Base-by-base conservation (phyloP, 2,113 vertebrate genomes). In the Periophthalmus modestus region DNA sequence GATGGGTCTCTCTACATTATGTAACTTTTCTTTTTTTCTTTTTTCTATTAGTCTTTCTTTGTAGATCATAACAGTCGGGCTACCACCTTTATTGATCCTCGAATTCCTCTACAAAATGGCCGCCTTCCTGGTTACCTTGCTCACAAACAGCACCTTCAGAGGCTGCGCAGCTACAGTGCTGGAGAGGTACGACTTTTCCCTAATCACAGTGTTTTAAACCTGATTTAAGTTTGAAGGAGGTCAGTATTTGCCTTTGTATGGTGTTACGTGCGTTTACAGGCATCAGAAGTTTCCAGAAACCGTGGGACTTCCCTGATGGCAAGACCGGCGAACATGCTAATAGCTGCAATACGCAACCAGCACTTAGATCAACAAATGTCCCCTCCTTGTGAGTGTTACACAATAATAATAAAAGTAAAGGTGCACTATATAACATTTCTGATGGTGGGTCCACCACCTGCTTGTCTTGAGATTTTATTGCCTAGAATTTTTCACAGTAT, bases 51-150 rank as follows among this genome's bases (percentile, higher is more conserved):
- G 98, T 98, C 96, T 48, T 99, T 99, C 89, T 99, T 98, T 34
- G 97, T 99, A 85, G 97, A 98, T 91, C 98, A 99, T 94, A 99
- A 99, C 73, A 98, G 96, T 81, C 95, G 97, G 81, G 96, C 97
- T 2, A 99, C 98, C 2, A 99, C 97, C 54, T 99, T 99, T 89
- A 98, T 99, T 18, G 98, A 99, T 82, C 98, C 98, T 75, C 94
- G 98, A 81, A 97, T 99, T 84, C 96, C 98, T 0, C 95, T 99
- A 85, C 97, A 99, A 93, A 98, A 96, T 0, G 95, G 96, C 4
- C 95, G 95, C 10, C 94, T 98, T 74, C 96, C 96, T 0, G 97
- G 94, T 52, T 96, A 97, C 73, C 92, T 98, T 61, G 96, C 96
- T 7, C 97, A 99, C 80, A 91, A 95, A n/a, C 97, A 98, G 16